Percentiles rank a stretch among this genome's conserved stretches.
phyloP scores from a whole-genome alignment of 2,888 invertebrate species.

The Opisthograptis luteolata region DNA sequence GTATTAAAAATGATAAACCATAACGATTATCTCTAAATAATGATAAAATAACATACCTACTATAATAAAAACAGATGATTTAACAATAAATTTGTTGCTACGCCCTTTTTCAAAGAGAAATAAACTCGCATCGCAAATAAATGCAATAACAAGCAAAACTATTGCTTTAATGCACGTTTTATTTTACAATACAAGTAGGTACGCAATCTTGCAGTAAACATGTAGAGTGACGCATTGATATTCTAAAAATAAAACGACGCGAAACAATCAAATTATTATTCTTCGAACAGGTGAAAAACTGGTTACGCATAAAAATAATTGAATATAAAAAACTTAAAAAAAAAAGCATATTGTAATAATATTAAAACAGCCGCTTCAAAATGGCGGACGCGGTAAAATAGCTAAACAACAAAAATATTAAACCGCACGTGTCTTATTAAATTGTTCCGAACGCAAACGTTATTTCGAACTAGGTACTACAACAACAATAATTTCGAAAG shows the following conservation, averaged over 20 bases:
- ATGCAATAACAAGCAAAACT: too few relatives aligned
- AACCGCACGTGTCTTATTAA: slow-evolving; percentile 50
- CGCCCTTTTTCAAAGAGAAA: too few relatives aligned
- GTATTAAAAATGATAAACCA: background rate
- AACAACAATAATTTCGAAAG: slow-evolving; percentile 78
- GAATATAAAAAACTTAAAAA: background rate
- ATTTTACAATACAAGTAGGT: background rate
- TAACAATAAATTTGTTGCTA: too few relatives aligned
- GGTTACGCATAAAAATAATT: slow-evolving; percentile 1
- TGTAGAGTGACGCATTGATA: slow-evolving; percentile 7
- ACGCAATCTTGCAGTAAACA: slow-evolving; percentile 1
- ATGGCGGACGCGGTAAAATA: slow-evolving; percentile 46
- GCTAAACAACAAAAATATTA: slow-evolving; percentile 40
- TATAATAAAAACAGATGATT: too few relatives aligned
- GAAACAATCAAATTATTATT: background rate
- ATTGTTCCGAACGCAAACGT: slow-evolving; percentile 47
- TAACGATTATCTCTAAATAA: slow-evolving; percentile 2
- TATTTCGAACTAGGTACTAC: slow-evolving; percentile 65
- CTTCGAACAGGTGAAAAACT: slow-evolving; percentile 5
- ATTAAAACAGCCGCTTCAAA: slow-evolving; percentile 45
- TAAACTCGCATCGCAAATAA: too few relatives aligned
- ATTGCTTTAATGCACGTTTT: too few relatives aligned
- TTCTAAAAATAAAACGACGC: slow-evolving; percentile 5
- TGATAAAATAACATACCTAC: slow-evolving; percentile 2
- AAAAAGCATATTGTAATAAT: background rate